Evolutionary conservation across 2,797 vertebrate species (phyloP).

Genomic region (Macropus fuliginosus): DNA sequence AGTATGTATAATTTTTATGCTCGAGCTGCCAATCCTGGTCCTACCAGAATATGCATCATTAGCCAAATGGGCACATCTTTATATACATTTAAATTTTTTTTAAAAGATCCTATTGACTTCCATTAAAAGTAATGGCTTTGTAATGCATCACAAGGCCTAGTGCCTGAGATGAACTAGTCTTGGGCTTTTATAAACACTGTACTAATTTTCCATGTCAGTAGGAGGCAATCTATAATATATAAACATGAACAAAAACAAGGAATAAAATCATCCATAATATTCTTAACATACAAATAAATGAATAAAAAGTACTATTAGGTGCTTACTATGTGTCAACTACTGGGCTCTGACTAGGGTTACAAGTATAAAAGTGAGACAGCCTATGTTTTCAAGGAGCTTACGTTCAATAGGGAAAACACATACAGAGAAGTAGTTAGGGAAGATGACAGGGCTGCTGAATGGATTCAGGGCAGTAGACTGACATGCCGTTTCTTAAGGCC

Average conservation of each 20-base stretch:
- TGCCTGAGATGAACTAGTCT: neutral
- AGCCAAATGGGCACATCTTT: neutral
- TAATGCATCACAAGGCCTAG: conserved; percentile 17
- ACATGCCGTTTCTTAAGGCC: neutral
- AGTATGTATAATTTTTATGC: neutral
- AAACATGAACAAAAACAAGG: neutral
- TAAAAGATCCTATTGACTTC: conserved; percentile 34
- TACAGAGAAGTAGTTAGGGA: neutral
- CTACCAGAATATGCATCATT: neutral
- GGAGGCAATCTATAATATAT: neutral
- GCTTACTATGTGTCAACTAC: neutral
- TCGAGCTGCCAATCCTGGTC: neutral
- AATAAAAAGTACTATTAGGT: neutral
- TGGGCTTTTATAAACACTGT: neutral
- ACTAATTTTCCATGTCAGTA: neutral
- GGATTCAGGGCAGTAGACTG: neutral
- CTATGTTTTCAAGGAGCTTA: neutral
- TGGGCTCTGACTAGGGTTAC: neutral
- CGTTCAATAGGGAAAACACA: neutral
- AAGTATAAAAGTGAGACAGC: neutral
- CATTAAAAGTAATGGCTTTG: conserved; percentile 51
- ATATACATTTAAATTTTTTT: conserved; percentile 3
- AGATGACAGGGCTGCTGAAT: neutral
- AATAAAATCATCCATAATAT: neutral
- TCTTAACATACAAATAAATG: neutral